Evolutionary conservation across 2,888 invertebrate genomes (phyloP).

Genomic region (Polymixis flavicincta): DNA sequence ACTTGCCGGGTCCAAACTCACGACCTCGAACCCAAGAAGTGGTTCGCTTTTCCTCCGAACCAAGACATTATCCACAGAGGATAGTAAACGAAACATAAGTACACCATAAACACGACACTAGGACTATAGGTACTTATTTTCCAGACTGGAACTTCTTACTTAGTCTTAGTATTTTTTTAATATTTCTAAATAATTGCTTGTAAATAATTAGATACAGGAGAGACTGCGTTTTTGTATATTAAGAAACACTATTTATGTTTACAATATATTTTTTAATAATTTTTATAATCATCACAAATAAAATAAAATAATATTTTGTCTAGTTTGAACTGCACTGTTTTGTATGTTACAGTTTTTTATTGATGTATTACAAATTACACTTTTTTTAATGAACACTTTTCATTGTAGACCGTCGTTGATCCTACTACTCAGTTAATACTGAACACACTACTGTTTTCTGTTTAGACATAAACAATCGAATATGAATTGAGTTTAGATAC

Average conservation of each 20-base stretch:
- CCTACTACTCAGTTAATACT: background rate
- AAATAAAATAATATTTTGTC: too few relatives aligned
- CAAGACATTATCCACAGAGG: slow-evolving; percentile 20
- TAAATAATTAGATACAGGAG: background rate
- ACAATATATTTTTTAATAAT: background rate
- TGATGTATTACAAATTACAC: background rate
- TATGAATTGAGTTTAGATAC: background rate
- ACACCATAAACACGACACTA: background rate
- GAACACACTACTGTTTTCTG: slow-evolving; percentile 19
- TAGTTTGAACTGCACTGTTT: background rate
- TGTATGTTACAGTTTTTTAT: background rate
- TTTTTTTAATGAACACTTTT: background rate
- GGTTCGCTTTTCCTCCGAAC: background rate
- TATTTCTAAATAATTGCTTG: background rate
- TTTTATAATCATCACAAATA: background rate
- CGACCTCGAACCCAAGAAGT: slow-evolving; percentile 13
- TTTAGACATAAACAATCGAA: slow-evolving; percentile 19
- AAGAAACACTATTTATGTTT: background rate
- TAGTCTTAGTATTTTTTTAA: background rate
- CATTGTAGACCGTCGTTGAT: background rate
- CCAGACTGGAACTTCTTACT: background rate
- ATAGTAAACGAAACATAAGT: slow-evolving; percentile 19
- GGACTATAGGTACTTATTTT: background rate
- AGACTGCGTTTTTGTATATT: too few relatives aligned
- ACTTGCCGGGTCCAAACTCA: slow-evolving; percentile 38